Percentiles rank a stretch among this genome's conserved stretches.
These are phyloP conservation scores for Cryptophagus acutangulus DNA, from an alignment of 2,888 invertebrate species.

Conservation along the genomic window DNA sequence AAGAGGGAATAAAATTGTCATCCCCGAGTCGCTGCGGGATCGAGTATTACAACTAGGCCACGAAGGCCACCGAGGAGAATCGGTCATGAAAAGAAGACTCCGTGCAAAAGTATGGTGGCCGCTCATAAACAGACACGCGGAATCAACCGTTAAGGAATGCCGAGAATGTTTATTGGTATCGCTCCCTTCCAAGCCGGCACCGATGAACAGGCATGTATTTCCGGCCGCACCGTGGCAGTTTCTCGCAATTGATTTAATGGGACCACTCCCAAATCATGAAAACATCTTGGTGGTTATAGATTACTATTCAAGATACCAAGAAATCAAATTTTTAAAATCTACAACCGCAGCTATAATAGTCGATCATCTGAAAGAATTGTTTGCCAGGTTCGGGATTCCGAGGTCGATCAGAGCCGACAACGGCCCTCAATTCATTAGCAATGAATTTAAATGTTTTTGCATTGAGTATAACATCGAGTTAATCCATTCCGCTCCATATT, in stretches of 20 bases:
- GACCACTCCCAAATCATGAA: constrained; percentile 16
- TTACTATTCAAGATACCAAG: constrained; percentile 5
- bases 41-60: constrained; percentile 22
- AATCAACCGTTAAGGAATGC: constrained; percentile 19
- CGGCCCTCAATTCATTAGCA: constrained; percentile 8
- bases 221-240: constrained; percentile 8
- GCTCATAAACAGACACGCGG: constrained; percentile 17
- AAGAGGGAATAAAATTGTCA: constrained; percentile 22
- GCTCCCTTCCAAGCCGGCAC: constrained; percentile 6
- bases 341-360: not conserved
- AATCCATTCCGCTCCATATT: constrained; percentile 7
- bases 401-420: constrained; percentile 7
- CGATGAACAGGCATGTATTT: constrained; percentile 10
- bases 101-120: constrained; percentile 28
- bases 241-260: constrained; percentile 23
- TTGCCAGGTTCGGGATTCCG: constrained; percentile 8
- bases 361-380: constrained; percentile 6
- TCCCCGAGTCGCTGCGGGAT: constrained; percentile 17
- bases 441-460: constrained; percentile 22
- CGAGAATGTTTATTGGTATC: constrained; percentile 17
- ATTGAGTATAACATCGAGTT: constrained; percentile 15
- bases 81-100: constrained; percentile 26
- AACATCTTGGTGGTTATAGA: constrained; percentile 4
- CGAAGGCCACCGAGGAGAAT: constrained; percentile 28
- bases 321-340: constrained; percentile 9